Base-by-base conservation (phyloP, 2,797 vertebrate species). In the Petrocephalus schoutedeni region DNA sequence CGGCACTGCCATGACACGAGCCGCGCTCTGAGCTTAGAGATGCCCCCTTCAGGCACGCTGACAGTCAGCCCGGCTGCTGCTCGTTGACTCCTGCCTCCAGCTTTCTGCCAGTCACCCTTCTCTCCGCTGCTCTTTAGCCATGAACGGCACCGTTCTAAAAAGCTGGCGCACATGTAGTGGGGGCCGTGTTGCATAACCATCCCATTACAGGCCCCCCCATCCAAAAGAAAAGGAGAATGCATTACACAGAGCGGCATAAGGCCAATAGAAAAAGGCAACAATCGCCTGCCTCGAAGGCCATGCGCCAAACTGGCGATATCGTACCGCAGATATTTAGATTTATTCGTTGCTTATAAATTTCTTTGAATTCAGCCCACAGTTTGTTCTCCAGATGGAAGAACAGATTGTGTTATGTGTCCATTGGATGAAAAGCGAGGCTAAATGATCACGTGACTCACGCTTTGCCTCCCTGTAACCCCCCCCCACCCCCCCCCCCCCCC, bases 351-450 rank as follows among this genome's bases (percentile, higher is more conserved):
- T 85, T 88, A 67, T 88, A 41, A 84, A 67, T 88, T 67, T 85
- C 87, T 56, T 67, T 57, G 67, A 87, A 87, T 77, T 49, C 86
- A 87, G 86, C 61, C 86, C 28, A 67, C 87, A 85, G 92, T 93
- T 92, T 94, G 93, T 94, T 93, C 92, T 88, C 92, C 94, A 95
- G 93, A 95, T 95, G 95, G 93, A 91, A 87, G 91, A 93, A 91
- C 90, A 91, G 92, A 93, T 95, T 95, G 93, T 94, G 93, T 93
- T 94, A 93, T 93, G 93, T 91, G 92, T 93, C 93, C 94, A 93
- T 93, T 95, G 93, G 94, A 94, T 94, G 94, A 94, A 93, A 94
- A 92, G 95, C 93, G 93, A 93, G 94, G 95, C 91, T 93, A 94
- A 95, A 93, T 92, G 92, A 93, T 95, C 92, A 93, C 92, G 93